Base-by-base conservation (phyloP, 2,113 vertebrate species). In the Nesoenas mayeri region DNA sequence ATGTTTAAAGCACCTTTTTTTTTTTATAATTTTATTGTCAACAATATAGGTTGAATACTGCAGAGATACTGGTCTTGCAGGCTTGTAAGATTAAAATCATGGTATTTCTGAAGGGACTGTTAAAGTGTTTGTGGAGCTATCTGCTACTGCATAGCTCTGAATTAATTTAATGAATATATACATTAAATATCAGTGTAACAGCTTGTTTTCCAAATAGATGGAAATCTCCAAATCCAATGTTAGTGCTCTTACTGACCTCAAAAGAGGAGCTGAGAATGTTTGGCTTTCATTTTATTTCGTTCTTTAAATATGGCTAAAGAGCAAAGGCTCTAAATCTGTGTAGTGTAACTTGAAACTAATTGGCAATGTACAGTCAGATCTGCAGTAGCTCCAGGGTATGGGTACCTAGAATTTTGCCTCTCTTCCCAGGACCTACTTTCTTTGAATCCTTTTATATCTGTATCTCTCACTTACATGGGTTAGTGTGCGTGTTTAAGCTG, bases 331-430 rank as follows among this genome's bases (percentile, higher is more conserved):
- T 38, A 64, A 88, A 92, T 85, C 79, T 82, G 53, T 0, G 5
- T 83, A 93, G 87, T 79, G 66, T 85, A 92, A 92, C 86, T 91
- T 51, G 61, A 89, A 77, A 83, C 64, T 93, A 95, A 86, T 87
- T 79, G 66, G 83, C 84, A 90, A 92, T 54, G 79, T 57, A 38
- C 72, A 91, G 72, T 82, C 77, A 62, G 79, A 73, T 90, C 61
- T 89, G 74, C 24, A 56, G 54, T 85, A 71, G 82, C 93, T 96
- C 28, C 29, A 29, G 85, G 92, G 74, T 67, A 40, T 0, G 0
- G 51, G 67, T 87, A 89, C 81, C 77, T 88, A 74, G 64, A 50
- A 47, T 93, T 88, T 77, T 95, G 60, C 79, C 64, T 91, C 60
- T 69, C n/a, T 93, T 93, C 67, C 47, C n/a, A 67, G 78, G 66